phyloP scores from a whole-genome alignment of 2,797 vertebrate genomes.

The Eptatretus atami region DNA sequence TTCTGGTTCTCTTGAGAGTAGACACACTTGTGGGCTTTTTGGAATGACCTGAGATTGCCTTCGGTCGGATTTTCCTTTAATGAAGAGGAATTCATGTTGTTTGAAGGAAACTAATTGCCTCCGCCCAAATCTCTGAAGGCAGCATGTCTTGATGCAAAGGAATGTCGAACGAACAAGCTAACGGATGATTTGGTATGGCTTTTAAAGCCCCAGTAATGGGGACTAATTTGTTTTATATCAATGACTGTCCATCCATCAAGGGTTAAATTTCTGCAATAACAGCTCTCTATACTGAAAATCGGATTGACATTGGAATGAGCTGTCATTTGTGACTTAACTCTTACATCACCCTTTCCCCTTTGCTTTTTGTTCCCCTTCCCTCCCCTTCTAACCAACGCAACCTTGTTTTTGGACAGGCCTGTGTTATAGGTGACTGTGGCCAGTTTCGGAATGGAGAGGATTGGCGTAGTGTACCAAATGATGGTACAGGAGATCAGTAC shows the following conservation, averaged over 20 bases:
- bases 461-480: conserved; percentile 23
- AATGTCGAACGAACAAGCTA: no score
- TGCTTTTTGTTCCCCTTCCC: background rate
- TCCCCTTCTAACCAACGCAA: background rate
- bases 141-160: no score
- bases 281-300: no score
- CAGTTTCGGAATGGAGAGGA: conserved; percentile 46
- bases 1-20: no score
- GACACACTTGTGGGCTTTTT: no score
- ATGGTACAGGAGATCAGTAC: conserved; percentile 40
- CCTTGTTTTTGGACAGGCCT: conserved; percentile 22
- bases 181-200: no score
- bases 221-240: background rate
- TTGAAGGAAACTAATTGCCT: no score
- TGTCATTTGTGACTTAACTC: background rate
- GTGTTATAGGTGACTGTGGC: conserved; percentile 46
- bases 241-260: background rate
- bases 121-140: no score
- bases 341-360: background rate
- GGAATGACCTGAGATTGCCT: no score
- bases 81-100: no score
- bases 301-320: background rate
- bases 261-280: background rate
- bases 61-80: no score
- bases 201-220: no score